A percentile compares a stretch with the other conserved stretches of the same genome.
phyloP scores from a whole-genome alignment of 2,888 invertebrate genomes.

The Philaethria dido region DNA sequence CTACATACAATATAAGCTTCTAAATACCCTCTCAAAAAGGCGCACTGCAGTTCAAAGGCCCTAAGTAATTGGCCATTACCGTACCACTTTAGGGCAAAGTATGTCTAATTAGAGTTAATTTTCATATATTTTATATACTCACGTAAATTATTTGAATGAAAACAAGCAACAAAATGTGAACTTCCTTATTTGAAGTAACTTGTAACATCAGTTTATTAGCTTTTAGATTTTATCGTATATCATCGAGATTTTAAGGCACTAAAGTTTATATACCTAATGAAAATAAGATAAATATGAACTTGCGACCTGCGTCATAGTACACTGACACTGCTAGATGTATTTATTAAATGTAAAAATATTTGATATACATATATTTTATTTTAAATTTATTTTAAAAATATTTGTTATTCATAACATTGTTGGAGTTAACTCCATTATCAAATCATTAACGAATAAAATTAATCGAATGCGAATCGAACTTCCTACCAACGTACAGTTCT shows the following conservation, averaged over 20 bases:
- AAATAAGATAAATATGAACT: slow-evolving; percentile 10
- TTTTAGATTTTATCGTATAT: slow-evolving; percentile 22
- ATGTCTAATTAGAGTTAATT: slow-evolving; percentile 48
- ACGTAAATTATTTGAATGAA: slow-evolving; percentile 43
- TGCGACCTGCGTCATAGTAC: slow-evolving; percentile 3
- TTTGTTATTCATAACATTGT: no score
- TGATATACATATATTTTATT: no score
- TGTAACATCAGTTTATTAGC: slow-evolving; percentile 27
- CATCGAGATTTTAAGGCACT: slow-evolving; percentile 11
- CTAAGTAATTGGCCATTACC: slow-evolving; percentile 48
- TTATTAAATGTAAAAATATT: no score
- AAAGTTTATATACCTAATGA: slow-evolving; percentile 1
- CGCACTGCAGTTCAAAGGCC: slow-evolving; percentile 42
- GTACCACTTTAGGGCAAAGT: slow-evolving; percentile 44
- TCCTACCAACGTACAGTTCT: no score
- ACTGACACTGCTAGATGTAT: neutral
- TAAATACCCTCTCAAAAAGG: slow-evolving; percentile 30
- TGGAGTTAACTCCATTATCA: no score
- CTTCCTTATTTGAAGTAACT: slow-evolving; percentile 38
- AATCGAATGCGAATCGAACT: no score
- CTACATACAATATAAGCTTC: neutral
- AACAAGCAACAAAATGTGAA: slow-evolving; percentile 32
- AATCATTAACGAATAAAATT: no score
- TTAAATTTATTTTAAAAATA: no score
- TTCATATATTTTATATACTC: slow-evolving; percentile 43